Conservation (phyloP, 2,113 vertebrate species). For the Lichenostomus cassidix region DNA sequence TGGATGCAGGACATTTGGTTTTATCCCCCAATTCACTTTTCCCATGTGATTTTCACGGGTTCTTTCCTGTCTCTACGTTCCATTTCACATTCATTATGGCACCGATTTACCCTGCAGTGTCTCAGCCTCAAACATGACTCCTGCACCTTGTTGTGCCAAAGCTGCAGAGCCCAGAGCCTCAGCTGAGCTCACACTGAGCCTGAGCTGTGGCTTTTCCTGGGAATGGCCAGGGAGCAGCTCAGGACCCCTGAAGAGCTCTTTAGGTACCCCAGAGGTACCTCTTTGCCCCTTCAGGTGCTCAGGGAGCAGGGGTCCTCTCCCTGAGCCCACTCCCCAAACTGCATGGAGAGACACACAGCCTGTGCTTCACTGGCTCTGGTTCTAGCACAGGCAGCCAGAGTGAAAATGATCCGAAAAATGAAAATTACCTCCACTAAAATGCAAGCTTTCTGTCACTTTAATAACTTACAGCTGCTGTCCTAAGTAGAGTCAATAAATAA, state of each 20-base stretch:
- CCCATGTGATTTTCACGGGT: not conserved
- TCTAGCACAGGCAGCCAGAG: not conserved
- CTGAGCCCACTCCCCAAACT: not conserved
- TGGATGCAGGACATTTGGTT: not conserved
- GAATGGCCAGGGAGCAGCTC: not conserved
- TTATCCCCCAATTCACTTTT: not conserved
- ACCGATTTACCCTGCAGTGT: not conserved
- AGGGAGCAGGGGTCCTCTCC: rapidly evolving
- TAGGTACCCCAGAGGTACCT: too few species aligned
- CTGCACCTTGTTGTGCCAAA: not conserved
- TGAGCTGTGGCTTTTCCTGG: not conserved
- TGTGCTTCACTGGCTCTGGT: not conserved
- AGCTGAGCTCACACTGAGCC: not conserved
- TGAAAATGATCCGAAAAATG: not conserved
- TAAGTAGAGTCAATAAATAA: not conserved
- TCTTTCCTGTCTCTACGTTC: not conserved
- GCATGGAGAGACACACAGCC: not conserved
- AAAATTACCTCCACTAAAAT: not conserved
- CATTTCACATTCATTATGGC: not conserved
- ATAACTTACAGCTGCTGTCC: not conserved
- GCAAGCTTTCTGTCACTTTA: not conserved
- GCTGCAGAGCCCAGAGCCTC: not conserved
- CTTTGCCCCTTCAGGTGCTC: not conserved
- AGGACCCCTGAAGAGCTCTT: too few species aligned
- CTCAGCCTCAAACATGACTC: not conserved